phyloP scores from a whole-genome alignment of 2,888 invertebrate species.

The Copidosoma aretas region DNA sequence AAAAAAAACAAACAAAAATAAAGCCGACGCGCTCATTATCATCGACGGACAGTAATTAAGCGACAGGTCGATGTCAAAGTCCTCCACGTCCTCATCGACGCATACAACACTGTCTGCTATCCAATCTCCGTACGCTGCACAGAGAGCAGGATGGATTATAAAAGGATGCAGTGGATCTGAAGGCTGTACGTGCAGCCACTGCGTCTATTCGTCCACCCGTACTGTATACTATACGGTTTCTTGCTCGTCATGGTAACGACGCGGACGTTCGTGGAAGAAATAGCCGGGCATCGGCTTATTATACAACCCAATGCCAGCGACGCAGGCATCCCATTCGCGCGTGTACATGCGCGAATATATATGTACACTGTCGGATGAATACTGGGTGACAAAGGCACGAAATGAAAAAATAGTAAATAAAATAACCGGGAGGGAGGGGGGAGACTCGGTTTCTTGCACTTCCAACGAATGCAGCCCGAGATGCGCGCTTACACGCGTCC shows the following conservation, averaged over 20 bases:
- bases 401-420: too few relatives aligned
- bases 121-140: too few relatives aligned
- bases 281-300: conserved; percentile 42
- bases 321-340: conserved; percentile 31
- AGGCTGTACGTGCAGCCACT: not conserved
- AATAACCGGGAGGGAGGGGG: too few relatives aligned
- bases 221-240: conserved; percentile 41
- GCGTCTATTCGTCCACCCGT: not conserved
- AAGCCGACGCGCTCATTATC: conserved; percentile 50
- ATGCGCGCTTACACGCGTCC: too few relatives aligned
- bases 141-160: not conserved
- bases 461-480: too few relatives aligned
- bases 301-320: conserved; percentile 28
- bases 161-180: not conserved
- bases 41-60: conserved; percentile 52
- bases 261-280: conserved; percentile 58
- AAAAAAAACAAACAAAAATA: conserved; percentile 35
- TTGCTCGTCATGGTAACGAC: conserved; percentile 56
- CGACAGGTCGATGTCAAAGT: conserved; percentile 48
- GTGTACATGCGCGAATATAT: conserved; percentile 28
- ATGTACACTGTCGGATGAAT: not conserved
- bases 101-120: too few relatives aligned
- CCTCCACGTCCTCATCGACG: too few relatives aligned
- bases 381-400: too few relatives aligned
- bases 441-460: too few relatives aligned